phyloP scores from a whole-genome alignment of 1,140 invertebrate species.

The Drosophila gunungcola region DNA sequence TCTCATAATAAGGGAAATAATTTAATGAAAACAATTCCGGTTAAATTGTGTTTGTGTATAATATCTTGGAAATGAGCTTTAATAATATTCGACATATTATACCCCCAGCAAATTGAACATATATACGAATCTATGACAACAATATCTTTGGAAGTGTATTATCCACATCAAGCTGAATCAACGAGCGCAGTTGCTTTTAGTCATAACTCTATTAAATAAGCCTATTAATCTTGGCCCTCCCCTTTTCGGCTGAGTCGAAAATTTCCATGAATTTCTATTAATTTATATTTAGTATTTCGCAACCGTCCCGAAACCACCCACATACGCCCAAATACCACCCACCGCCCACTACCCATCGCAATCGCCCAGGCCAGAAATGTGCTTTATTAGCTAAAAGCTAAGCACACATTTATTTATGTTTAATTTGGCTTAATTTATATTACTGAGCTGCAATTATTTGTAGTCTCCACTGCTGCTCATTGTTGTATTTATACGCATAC shows the following conservation, averaged over 20 bases:
- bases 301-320: conserved; percentile 1
- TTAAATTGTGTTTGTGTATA: background rate
- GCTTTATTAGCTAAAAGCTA: conserved; percentile 66
- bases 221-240: conserved; percentile 61
- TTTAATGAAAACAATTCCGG: conserved; percentile 2
- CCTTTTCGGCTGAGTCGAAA: conserved; percentile 21
- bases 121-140: conserved; percentile 11
- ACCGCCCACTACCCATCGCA: background rate
- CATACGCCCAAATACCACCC: background rate
- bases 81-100: conserved; percentile 10
- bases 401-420: conserved; percentile 71
- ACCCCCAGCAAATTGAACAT: conserved; percentile 10
- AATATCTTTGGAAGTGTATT: conserved; percentile 22
- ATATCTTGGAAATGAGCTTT: background rate
- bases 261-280: conserved; percentile 68
- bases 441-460: conserved; percentile 63
- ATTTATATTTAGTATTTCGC: conserved; percentile 58
- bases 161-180: conserved; percentile 24
- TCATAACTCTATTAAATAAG: conserved; percentile 71
- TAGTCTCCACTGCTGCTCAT: conserved; percentile 22
- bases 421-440: conserved; percentile 72
- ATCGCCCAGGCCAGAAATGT: conserved; percentile 35
- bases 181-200: conserved; percentile 21
- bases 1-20: background rate
- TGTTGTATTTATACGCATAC: conserved; percentile 26